Percentiles rank a stretch among this genome's conserved stretches.
These are phyloP conservation scores for Podilymbus podiceps DNA, from an alignment of 2,113 vertebrate genomes.

Conservation along the genomic window DNA sequence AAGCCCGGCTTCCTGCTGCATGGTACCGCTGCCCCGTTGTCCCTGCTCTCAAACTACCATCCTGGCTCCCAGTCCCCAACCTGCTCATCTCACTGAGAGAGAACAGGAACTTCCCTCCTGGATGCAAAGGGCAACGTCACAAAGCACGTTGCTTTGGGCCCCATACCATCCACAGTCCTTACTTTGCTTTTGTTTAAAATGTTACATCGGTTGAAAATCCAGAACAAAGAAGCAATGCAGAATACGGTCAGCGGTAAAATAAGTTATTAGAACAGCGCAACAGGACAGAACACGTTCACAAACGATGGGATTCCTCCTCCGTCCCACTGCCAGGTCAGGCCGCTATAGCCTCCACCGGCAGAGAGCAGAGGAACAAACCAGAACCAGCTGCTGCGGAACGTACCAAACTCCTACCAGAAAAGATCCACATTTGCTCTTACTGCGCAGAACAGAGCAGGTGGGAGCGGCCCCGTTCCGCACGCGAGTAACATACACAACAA, in stretches of 20 bases:
- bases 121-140: neutral
- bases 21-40: neutral
- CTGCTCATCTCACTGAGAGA: neutral
- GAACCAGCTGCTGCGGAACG: neutral
- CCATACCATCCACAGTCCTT: neutral
- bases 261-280: neutral
- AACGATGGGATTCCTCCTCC: neutral
- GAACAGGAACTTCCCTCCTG: neutral
- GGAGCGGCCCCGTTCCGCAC: neutral
- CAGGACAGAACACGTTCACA: neutral
- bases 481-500: neutral
- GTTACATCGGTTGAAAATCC: neutral
- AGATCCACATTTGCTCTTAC: neutral
- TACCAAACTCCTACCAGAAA: neutral
- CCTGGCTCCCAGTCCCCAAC: neutral
- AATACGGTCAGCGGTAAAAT: neutral
- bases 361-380: neutral
- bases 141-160: neutral
- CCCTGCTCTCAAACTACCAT: neutral
- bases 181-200: neutral
- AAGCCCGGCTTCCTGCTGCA: neutral
- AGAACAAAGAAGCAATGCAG: neutral
- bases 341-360: neutral
- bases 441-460: rapidly evolving
- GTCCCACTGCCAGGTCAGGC: neutral